Conservation (phyloP, 2,113 vertebrate genomes). For the Porphyrio hochstetteri region DNA sequence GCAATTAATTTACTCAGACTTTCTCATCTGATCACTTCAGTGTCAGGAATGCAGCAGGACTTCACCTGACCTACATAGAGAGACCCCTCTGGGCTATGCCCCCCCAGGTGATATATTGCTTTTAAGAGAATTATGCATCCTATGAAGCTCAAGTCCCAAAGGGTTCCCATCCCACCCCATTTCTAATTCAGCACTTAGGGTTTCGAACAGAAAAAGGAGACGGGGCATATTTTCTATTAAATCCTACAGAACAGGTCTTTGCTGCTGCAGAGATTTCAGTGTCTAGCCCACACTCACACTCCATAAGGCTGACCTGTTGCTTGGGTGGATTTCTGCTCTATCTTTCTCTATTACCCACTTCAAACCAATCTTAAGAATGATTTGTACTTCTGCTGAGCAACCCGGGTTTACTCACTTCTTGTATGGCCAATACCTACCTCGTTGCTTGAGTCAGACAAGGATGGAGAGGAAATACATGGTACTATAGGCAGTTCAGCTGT, state of each 20-base stretch:
- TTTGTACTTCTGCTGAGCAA: not conserved
- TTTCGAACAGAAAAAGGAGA: not conserved
- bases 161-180: not conserved
- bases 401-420: not conserved
- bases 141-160: not conserved
- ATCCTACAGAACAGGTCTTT: not conserved
- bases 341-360: not conserved
- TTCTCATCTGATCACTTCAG: rapidly evolving
- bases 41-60: not conserved
- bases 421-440: not conserved
- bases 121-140: not conserved
- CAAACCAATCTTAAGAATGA: not conserved
- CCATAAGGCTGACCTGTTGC: not conserved
- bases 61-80: not conserved
- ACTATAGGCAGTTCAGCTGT: not conserved
- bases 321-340: not conserved
- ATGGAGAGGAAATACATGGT: not conserved
- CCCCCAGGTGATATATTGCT: not conserved
- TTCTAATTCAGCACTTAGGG: not conserved
- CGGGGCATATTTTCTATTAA: rapidly evolving
- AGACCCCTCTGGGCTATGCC: rapidly evolving
- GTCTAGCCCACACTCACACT: not conserved
- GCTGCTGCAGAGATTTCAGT: not conserved
- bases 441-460: not conserved
- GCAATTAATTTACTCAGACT: not conserved